A percentile compares a stretch with the other conserved stretches of the same genome.
Conservation (phyloP, 2,113 vertebrate species). For the Neofelis nebulosa region DNA sequence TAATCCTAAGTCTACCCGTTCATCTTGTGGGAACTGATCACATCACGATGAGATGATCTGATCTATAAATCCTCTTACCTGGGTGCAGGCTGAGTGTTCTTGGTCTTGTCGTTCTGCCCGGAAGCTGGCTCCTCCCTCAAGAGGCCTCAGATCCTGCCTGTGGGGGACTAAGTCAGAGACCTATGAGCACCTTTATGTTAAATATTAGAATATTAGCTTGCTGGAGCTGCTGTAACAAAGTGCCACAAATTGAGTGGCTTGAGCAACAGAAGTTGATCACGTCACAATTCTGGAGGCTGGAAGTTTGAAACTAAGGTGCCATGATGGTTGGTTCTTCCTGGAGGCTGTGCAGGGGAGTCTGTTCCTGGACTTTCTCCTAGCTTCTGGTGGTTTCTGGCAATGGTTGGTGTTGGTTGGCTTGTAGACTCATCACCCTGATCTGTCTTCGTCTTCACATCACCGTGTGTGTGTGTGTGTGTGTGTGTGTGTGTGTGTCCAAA, state of each 20-base stretch:
- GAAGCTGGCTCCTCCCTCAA: background rate
- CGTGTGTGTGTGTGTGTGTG: too few species aligned
- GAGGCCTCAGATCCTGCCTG: background rate
- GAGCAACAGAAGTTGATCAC: background rate
- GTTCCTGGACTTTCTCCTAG: too few species aligned
- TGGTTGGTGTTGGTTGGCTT: background rate
- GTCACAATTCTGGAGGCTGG: background rate
- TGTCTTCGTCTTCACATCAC: background rate
- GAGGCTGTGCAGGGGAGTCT: too few species aligned
- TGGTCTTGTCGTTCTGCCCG: background rate
- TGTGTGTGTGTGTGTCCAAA: background rate
- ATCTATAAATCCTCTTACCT: background rate
- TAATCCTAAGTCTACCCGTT: background rate
- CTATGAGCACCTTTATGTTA: background rate
- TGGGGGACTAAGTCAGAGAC: background rate
- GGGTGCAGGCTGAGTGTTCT: background rate
- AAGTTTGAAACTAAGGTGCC: background rate
- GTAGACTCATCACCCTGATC: background rate
- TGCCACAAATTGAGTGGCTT: too few species aligned
- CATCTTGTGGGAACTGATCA: background rate
- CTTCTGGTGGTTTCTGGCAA: background rate
- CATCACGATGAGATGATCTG: background rate
- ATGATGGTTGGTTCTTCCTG: background rate
- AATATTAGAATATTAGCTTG: background rate
- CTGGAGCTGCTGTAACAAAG: fast-evolving